A percentile compares a stretch with the other conserved stretches of the same genome.
phyloP scores from a whole-genome alignment of 2,113 vertebrate species.

The Tachysurus fulvidraco region DNA sequence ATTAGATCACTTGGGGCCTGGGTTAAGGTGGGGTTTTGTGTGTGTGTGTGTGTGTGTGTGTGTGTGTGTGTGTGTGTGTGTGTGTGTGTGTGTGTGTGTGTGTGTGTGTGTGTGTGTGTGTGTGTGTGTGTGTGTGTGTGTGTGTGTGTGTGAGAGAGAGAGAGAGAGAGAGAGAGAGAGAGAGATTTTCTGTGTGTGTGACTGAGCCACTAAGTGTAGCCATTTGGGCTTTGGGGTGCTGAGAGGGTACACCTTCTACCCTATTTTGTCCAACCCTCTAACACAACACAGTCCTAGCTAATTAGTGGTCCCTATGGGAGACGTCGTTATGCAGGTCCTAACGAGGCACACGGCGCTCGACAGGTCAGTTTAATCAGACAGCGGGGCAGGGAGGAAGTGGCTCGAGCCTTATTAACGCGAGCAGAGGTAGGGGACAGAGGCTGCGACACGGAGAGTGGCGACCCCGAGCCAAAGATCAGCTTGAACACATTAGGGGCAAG shows the following conservation, averaged over 20 bases:
- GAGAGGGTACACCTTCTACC: constrained; percentile 58
- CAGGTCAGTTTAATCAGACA: constrained; percentile 81
- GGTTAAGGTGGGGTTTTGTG: constrained; percentile 47
- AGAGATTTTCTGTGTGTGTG: constrained; percentile 8
- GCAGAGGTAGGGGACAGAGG: constrained; percentile 67
- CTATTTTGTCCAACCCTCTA: constrained; percentile 71
- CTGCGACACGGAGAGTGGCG: constrained; percentile 61
- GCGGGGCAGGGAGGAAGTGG: constrained; percentile 78
- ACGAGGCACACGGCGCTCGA: constrained; percentile 76
- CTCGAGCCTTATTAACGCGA: constrained; percentile 80
- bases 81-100: constrained; percentile 28
- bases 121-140: constrained; percentile 36
- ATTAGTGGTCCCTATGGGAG: constrained; percentile 81
- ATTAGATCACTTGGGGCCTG: constrained; percentile 63
- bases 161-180: too few species aligned
- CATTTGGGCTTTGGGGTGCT: constrained; percentile 64
- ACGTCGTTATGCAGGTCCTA: constrained; percentile 78
- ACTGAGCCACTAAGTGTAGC: constrained; percentile 55
- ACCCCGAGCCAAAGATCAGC: constrained; percentile 68
- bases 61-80: constrained; percentile 17
- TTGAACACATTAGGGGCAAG: constrained; percentile 75
- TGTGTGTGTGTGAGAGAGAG: background rate
- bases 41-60: too few species aligned
- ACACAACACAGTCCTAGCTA: constrained; percentile 79
- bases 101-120: constrained; percentile 22